These are phyloP conservation scores for Chelon auratus DNA, from an alignment of 2,797 vertebrate species.

Conservation along the genomic window DNA sequence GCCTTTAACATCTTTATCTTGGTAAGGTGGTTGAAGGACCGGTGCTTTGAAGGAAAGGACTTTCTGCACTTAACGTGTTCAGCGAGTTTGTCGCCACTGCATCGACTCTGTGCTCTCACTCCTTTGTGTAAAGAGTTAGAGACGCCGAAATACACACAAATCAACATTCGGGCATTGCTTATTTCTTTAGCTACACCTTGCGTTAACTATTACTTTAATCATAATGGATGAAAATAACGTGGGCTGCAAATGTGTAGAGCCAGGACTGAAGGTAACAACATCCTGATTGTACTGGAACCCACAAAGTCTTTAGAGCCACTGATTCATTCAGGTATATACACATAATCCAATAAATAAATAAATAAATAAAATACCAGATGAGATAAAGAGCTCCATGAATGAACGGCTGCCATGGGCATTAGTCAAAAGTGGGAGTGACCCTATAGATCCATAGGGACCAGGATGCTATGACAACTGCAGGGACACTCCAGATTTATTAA, in stretches of 20 bases:
- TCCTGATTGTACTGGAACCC: slow-evolving; percentile 8
- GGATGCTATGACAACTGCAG: slow-evolving; percentile 13
- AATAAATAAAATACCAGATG: neutral
- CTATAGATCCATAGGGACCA: slow-evolving; percentile 6
- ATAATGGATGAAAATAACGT: slow-evolving; percentile 21
- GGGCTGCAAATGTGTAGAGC: neutral
- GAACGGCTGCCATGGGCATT: slow-evolving; percentile 21
- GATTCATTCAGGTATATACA: neutral
- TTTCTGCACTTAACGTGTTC: neutral
- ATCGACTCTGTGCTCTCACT: slow-evolving; percentile 2
- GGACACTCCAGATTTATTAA: slow-evolving; percentile 28
- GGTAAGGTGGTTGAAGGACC: neutral
- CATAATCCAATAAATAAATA: neutral
- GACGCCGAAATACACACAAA: neutral
- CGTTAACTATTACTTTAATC: too few species aligned
- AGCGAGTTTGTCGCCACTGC: slow-evolving; percentile 10
- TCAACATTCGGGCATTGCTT: neutral
- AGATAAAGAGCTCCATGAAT: slow-evolving; percentile 32
- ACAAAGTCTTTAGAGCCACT: slow-evolving; percentile 1
- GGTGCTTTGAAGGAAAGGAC: slow-evolving; percentile 7
- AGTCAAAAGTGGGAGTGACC: slow-evolving; percentile 9
- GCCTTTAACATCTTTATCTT: neutral
- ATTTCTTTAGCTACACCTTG: slow-evolving; percentile 16
- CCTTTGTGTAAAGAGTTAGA: slow-evolving; percentile 18
- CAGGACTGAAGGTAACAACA: neutral